Base-by-base conservation (phyloP, 2,797 vertebrate species). In the Clarias laeviceps region DNA sequence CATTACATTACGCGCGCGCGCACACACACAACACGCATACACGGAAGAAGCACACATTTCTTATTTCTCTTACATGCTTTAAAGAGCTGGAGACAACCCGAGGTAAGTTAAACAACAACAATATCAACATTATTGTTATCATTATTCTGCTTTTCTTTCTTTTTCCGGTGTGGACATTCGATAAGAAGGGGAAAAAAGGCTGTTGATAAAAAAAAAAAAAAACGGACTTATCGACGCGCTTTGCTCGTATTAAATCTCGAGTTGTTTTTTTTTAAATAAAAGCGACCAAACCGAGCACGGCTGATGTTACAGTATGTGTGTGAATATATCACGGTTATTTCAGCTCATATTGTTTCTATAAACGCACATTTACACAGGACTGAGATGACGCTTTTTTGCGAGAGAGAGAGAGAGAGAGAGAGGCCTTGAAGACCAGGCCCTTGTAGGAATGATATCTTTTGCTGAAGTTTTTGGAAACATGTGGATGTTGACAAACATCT, bases 31-130 rank as follows among this genome's bases (percentile, higher is more conserved):
- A 50, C 62, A 80, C 79, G 40, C 82, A 61, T 37, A 80, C 79
- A 24, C 62, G 66, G 59, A 62, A 62, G 59, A 22, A 24, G 59
- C 37, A 68, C 83, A 78, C 29, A 57, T 29, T 80, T 85, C 61
- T 76, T 86, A 69, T 84, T 84, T 87, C 61, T 84, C 73, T 84
- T 86, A 84, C 74, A 57, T 69, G 80, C 62, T 80, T 70, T 76
- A 29, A 88, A 88, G 70, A 83, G 37, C 88, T 89, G 88, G 88
- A 45, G 85, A 86, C 80, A 79, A 79, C 61, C 32, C 76, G 72
- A 87, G 85, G 88, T 88, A 85, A 22, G 83, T 78, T 77, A 2
- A 45, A 32, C 1, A 18, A 20, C 1, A 8, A 45, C 37, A 59
- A 14, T 54, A 54, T 54, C 12, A 3, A 14, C 12, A 3, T 54